Evolutionary conservation across 1,140 invertebrate species (phyloP).

Genomic region (Telenomus remus): DNA sequence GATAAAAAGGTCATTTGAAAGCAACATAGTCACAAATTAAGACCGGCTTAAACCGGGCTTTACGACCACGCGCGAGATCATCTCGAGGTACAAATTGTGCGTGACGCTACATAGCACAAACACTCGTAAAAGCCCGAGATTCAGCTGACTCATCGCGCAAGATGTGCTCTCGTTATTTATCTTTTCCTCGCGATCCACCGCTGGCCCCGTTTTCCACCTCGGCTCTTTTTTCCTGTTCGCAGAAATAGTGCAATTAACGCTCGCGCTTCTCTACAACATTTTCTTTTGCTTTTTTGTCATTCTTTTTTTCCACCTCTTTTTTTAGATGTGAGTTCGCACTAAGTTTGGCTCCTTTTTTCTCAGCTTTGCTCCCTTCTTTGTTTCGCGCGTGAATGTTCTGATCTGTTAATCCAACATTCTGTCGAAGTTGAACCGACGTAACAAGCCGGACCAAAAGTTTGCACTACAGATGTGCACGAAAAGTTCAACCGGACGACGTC

Average conservation of each 20-base stretch:
- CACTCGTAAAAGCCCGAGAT: conserved; percentile 22
- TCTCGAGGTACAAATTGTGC: conserved; percentile 44
- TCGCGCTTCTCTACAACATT: neutral
- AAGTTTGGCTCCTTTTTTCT: neutral
- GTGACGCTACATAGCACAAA: conserved; percentile 22
- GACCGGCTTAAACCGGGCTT: conserved; percentile 39
- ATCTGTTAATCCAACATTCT: conserved; percentile 37
- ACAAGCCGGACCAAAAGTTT: conserved; percentile 31
- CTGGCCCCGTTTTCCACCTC: conserved; percentile 12
- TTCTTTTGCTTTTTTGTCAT: conserved; percentile 10
- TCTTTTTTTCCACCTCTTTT: no score
- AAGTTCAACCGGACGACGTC: conserved; percentile 43
- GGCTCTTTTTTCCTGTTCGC: conserved; percentile 1
- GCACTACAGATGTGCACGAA: conserved; percentile 35
- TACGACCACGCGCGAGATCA: conserved; percentile 28
- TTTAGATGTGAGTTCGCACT: neutral
- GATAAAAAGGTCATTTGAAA: conserved; percentile 2
- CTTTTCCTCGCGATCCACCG: conserved; percentile 29
- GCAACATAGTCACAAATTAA: conserved; percentile 40
- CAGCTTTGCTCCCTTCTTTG: neutral
- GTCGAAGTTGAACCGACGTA: conserved; percentile 36
- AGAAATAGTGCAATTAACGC: neutral
- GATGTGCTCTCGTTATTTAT: conserved; percentile 30
- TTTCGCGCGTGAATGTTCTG: neutral
- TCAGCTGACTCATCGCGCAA: conserved; percentile 21